phyloP scores from a whole-genome alignment of 1,140 invertebrate genomes.

The Patella vulgata region DNA sequence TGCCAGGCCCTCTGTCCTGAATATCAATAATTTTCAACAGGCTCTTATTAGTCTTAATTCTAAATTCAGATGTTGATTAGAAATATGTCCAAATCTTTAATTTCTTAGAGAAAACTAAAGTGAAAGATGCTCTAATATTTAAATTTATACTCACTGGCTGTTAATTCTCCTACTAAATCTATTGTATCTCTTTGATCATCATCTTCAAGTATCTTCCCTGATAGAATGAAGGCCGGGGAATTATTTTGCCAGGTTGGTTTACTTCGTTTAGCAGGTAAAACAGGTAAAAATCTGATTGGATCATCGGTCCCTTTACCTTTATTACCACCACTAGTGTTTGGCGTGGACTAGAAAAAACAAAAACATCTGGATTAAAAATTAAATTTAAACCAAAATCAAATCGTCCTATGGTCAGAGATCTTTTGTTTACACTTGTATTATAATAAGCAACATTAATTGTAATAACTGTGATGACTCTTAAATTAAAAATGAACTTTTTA shows the following conservation, averaged over 20 bases:
- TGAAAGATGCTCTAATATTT: too few species aligned
- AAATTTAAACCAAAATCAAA: neutral
- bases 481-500: neutral
- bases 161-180: constrained; percentile 59
- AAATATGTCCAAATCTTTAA: too few species aligned
- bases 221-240: constrained; percentile 57
- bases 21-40: too few species aligned
- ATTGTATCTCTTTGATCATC: constrained; percentile 49
- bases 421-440: neutral
- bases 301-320: constrained; percentile 64
- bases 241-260: constrained; percentile 64
- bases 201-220: constrained; percentile 40
- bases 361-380: constrained; percentile 4
- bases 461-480: constrained; percentile 12
- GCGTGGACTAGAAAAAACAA: constrained; percentile 21
- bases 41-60: too few species aligned
- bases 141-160: constrained; percentile 59
- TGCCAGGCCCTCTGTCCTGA: too few species aligned
- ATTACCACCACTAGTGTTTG: constrained; percentile 41
- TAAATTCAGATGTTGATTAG: too few species aligned
- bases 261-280: constrained; percentile 59
- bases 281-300: constrained; percentile 63
- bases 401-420: too few species aligned
- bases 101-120: too few species aligned
- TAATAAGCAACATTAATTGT: constrained; percentile 5